phyloP scores from a whole-genome alignment of 1,140 invertebrate species.

The Drosophila erecta region DNA sequence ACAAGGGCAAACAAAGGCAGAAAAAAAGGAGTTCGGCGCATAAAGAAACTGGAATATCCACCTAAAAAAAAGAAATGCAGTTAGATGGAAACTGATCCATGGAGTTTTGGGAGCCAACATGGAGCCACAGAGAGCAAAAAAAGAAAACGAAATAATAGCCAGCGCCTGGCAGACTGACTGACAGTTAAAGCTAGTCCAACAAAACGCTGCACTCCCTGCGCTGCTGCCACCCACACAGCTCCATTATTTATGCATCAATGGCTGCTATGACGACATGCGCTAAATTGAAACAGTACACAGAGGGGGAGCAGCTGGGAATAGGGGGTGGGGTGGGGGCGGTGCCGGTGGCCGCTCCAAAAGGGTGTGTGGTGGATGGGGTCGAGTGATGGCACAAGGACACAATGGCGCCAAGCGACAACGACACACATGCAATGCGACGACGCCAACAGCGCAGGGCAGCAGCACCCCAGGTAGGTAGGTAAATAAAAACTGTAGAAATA shows the following conservation, averaged over 20 bases:
- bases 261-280: conserved; percentile 80
- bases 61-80: conserved; percentile 62
- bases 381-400: conserved; percentile 64
- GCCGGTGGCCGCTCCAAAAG: too few species aligned
- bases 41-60: conserved; percentile 47
- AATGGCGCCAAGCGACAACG: conserved; percentile 64
- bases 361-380: neutral
- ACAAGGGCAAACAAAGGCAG: conserved; percentile 33
- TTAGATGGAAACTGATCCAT: conserved; percentile 52
- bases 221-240: conserved; percentile 37
- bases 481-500: conserved; percentile 76
- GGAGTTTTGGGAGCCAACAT: conserved; percentile 24
- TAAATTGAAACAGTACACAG: conserved; percentile 79
- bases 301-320: neutral
- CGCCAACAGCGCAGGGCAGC: conserved; percentile 4
- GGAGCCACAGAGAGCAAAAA: conserved; percentile 10
- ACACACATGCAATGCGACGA: conserved; percentile 73
- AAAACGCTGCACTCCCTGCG: conserved; percentile 23
- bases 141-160: conserved; percentile 8
- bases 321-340: neutral
- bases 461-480: conserved; percentile 46
- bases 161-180: conserved; percentile 57
- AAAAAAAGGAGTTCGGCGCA: conserved; percentile 18
- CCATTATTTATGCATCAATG: conserved; percentile 82
- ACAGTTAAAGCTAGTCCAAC: conserved; percentile 78